Conservation (phyloP, 2,113 vertebrate genomes). For the Alligator sinensis region DNA sequence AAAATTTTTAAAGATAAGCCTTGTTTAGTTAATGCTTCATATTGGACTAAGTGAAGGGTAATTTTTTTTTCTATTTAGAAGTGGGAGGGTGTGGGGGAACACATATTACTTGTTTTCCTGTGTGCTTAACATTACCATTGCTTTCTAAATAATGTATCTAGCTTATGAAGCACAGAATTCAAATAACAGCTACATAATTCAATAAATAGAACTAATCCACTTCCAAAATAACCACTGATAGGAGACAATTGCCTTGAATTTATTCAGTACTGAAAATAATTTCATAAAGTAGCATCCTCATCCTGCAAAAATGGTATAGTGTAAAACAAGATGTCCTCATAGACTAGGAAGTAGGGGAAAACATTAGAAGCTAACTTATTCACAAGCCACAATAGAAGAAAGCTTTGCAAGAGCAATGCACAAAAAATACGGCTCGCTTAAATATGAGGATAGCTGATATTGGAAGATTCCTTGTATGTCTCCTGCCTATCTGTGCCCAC, state of each 20-base stretch:
- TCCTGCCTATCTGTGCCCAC: conserved; percentile 3
- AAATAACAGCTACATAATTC: conserved; percentile 24
- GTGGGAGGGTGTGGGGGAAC: too few species aligned
- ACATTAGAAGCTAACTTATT: conserved; percentile 1
- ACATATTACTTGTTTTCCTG: too few species aligned
- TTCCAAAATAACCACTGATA: too few species aligned
- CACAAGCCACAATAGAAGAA: not conserved
- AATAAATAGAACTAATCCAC: conserved; percentile 9
- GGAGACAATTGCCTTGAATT: too few species aligned
- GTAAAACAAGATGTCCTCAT: not conserved
- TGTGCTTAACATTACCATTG: too few species aligned
- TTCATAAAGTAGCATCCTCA: not conserved
- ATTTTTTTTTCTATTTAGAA: not conserved
- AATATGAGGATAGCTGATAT: conserved; percentile 17
- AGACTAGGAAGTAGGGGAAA: not conserved
- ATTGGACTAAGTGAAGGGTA: not conserved
- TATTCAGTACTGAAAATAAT: too few species aligned
- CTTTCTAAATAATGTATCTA: too few species aligned
- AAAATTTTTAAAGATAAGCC: not conserved
- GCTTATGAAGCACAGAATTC: too few species aligned
- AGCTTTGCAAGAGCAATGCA: not conserved
- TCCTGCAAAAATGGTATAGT: not conserved
- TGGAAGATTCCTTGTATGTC: not conserved
- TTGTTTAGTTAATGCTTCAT: not conserved
- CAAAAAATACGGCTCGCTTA: not conserved